Conservation (phyloP, 2,888 invertebrate species). For the Ctenicera cuprea region DNA sequence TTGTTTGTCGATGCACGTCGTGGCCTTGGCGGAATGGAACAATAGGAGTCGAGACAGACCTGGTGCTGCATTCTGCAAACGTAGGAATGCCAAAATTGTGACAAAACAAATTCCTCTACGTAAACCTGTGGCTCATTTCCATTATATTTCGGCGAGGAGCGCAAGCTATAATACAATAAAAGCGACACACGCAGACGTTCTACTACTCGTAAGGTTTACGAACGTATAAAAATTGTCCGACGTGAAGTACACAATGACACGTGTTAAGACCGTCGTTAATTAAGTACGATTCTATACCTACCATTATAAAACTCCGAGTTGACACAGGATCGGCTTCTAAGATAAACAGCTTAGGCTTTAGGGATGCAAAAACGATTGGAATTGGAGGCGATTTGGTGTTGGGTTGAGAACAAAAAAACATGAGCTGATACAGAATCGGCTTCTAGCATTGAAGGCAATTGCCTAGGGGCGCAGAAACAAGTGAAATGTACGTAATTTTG, state of each 20-base stretch:
- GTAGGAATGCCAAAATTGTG: conserved; percentile 65
- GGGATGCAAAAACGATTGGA: too few relatives aligned
- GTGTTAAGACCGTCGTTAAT: conserved; percentile 21
- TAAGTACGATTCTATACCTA: conserved; percentile 6
- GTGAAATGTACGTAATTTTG: too few relatives aligned
- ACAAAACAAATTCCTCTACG: conserved; percentile 54
- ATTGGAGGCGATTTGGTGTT: too few relatives aligned
- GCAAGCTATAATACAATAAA: conserved; percentile 28
- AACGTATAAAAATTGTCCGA: conserved; percentile 33
- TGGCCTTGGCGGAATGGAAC: conserved; percentile 59
- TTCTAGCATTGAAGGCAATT: too few relatives aligned
- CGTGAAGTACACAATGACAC: conserved; percentile 17
- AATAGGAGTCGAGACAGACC: conserved; percentile 59
- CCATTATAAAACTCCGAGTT: conserved; percentile 9
- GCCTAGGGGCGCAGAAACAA: too few relatives aligned
- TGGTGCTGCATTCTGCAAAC: conserved; percentile 61
- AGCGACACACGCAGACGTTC: conserved; percentile 9
- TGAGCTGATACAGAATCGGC: too few relatives aligned
- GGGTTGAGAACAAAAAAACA: too few relatives aligned
- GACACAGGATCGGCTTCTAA: background rate
- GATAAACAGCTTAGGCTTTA: background rate
- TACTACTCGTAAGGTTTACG: conserved; percentile 38
- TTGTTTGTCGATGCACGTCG: conserved; percentile 59
- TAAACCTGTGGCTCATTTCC: conserved; percentile 42
- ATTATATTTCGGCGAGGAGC: conserved; percentile 45